Base-by-base conservation (phyloP, 1,140 invertebrate genomes). In the Drosophila nigrodunni region DNA sequence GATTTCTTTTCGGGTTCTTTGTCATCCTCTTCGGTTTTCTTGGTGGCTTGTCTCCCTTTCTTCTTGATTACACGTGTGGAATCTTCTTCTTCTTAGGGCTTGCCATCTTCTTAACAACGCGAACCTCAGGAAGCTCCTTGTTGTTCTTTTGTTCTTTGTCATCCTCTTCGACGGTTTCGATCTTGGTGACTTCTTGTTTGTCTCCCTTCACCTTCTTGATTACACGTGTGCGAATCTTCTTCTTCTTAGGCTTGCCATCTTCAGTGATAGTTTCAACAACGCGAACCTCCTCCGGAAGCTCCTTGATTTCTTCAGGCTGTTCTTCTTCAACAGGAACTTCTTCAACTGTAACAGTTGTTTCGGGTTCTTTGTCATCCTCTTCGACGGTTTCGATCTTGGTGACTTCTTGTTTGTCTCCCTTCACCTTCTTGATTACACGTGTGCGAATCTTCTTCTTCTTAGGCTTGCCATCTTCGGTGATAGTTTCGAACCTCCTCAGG, bases 1-100 rank as follows among this genome's bases (percentile, higher is more conserved):
- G 10, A 75, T n/a, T 70, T 92, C 76, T 67, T 91, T 57, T 62
- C 86, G 58, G 78, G 78, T 71, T 70, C 78, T 73, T 81, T 49
- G 50, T 78, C 72, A 68, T 90, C 78, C 69, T 90, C 81, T 77
- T 92, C 83, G 34, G 86, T 82, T 55, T 64, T 76, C 74, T 86
- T 78, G 7, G 78, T 81, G 7, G 71, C 70, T 77, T 78, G 59
- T 68, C 30, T 21, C 76, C 62, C 39, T 60, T 61, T 8, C 44
- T 77, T 82, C 78, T 68, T 79, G n/a, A 60, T 70, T 49, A 65
- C 55, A 41, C 61, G 47, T 54, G 64, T 80, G 62, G 88, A 3
- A 75, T 57, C 15, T 78, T 79, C n/a, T 70, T 73, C 55, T 83
- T 87, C 43, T 78, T 70, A 1, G 65, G 65, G 55, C 8, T 58